Evolutionary conservation across 2,113 vertebrate genomes (phyloP).

Genomic region (Melanotaenia duboulayi): DNA sequence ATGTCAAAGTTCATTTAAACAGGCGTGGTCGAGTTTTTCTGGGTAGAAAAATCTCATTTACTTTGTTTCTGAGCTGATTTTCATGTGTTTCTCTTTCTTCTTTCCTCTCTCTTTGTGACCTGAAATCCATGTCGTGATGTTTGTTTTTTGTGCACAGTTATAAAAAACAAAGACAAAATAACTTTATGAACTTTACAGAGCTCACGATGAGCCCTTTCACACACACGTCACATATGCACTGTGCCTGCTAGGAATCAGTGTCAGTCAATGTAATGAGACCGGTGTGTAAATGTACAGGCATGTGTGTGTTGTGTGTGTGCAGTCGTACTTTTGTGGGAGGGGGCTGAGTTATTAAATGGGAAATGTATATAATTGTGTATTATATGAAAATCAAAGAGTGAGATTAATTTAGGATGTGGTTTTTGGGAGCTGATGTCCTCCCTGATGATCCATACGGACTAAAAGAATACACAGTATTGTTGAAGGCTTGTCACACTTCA

Average conservation of each 20-base stretch:
- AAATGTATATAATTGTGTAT: slow-evolving; percentile 58
- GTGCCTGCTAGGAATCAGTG: slow-evolving; percentile 53
- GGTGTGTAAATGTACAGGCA: slow-evolving; percentile 34
- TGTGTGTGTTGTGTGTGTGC: slow-evolving; percentile 16
- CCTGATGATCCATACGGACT: slow-evolving; percentile 38
- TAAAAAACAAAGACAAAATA: neutral
- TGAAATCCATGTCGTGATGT: slow-evolving; percentile 36
- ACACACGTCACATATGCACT: slow-evolving; percentile 37
- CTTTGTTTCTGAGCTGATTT: neutral
- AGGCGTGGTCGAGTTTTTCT: slow-evolving; percentile 11
- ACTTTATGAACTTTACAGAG: slow-evolving; percentile 19
- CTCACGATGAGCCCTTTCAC: slow-evolving; percentile 38
- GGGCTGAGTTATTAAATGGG: slow-evolving; percentile 19
- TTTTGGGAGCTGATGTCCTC: slow-evolving; percentile 11
- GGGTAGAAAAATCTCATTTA: slow-evolving; percentile 20
- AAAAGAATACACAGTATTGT: slow-evolving; percentile 8
- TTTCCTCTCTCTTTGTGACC: slow-evolving; percentile 1
- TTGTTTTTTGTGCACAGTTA: slow-evolving; percentile 18
- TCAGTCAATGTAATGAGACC: slow-evolving; percentile 42
- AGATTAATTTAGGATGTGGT: slow-evolving; percentile 58
- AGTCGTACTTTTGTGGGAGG: slow-evolving; percentile 14
- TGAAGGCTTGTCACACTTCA: slow-evolving; percentile 53
- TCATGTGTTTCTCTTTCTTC: neutral
- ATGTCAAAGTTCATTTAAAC: slow-evolving; percentile 7
- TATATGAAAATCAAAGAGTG: slow-evolving; percentile 52